Base-by-base conservation (phyloP, 2,888 invertebrate species). In the Unio pictorum region DNA sequence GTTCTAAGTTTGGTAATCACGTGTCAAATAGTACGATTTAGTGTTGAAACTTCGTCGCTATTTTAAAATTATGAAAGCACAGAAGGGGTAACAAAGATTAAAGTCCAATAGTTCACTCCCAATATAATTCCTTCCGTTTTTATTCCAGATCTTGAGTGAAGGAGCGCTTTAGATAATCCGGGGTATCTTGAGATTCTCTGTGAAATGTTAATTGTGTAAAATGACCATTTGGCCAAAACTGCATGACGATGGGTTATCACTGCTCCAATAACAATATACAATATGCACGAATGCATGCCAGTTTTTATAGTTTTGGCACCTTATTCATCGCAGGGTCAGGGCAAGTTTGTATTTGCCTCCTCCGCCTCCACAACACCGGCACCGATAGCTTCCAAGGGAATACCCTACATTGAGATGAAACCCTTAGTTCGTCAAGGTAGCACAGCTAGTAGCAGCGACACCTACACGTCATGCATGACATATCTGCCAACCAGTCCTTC, bases 381-480 rank as follows among this genome's bases (percentile, higher is more conserved):
- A 72, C 76, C 78, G 66, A 68, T 69, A 30, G 67, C 71, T 62
- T 67, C 68, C 57, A 67, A 73, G 64, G 81, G 81, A 67, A 83
- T 80, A 69, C 81, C 84, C 70, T 85, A 84, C 75, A 86, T 86
- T 69, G 87, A 87, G 80, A 74, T 88, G 82, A 85, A 84, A 79
- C 80, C 84, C 67, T 80, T 87, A 66, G 81, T 84, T 72, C 80
- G 86, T 11, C 86, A 87, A 76, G 81, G 79, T 78, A 86, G 86
- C 88, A 91, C 92, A 71, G 92, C 92, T 92, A 94, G 96, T 92
- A 95, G 96, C 88, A 95, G 96, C 88, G 97, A 97, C 91, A 97
- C 97, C 82, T 98, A 96, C 92, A 96, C 96, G 91, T 97, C 96
- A 91, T 97, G 97, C 92, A 95, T 96, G 92, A 97, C 97, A 88